Conservation (phyloP, 2,113 vertebrate species). For the Campylorhamphus procurvoides region DNA sequence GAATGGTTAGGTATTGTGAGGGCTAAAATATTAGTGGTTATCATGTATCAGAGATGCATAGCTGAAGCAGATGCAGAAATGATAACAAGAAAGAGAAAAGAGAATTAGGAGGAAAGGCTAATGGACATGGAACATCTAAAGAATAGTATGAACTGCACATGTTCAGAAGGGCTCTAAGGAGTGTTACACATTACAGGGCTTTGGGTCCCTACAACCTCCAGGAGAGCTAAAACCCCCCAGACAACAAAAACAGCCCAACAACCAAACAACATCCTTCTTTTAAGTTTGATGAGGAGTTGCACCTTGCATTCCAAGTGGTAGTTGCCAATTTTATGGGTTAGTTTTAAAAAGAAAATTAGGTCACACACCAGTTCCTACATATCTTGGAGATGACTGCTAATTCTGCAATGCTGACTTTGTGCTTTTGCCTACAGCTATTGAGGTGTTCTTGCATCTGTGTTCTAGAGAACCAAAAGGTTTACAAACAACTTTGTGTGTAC, state of each 20-base stretch:
- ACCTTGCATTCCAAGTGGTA: neutral
- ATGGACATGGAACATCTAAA: neutral
- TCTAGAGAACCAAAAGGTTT: neutral
- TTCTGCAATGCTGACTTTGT: neutral
- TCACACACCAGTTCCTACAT: neutral
- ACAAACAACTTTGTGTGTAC: neutral
- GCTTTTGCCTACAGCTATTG: neutral
- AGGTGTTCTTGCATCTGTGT: neutral
- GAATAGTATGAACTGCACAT: neutral
- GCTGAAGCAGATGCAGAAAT: neutral
- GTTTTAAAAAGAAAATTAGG: neutral
- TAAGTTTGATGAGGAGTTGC: neutral
- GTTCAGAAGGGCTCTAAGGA: neutral
- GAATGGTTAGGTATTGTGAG: neutral
- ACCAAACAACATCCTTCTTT: neutral
- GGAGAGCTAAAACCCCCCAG: neutral
- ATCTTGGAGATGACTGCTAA: neutral
- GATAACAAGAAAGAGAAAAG: neutral
- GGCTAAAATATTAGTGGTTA: neutral
- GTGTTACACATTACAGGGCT: neutral
- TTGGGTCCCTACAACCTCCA: neutral
- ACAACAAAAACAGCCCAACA: neutral
- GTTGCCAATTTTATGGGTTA: neutral
- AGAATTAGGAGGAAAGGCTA: neutral
- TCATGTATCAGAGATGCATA: neutral